Conservation (phyloP, 1,140 invertebrate species). For the Drosophila kikkawai region DNA sequence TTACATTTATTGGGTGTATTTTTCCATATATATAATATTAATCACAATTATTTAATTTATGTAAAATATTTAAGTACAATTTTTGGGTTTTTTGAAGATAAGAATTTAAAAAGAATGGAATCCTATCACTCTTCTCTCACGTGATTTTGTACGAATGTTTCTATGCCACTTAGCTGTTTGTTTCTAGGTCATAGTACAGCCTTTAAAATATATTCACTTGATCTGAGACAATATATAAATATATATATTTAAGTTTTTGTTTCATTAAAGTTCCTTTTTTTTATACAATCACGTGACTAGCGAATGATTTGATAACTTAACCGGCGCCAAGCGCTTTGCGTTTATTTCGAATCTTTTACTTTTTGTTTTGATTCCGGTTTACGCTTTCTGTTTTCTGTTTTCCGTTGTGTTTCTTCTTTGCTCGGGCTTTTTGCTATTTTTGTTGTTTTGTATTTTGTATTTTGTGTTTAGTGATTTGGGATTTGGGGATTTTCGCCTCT, state of each 20-base stretch:
- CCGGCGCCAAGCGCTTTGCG: slow-evolving; percentile 53
- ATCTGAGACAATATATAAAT: neutral
- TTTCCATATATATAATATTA: neutral
- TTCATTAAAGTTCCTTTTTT: neutral
- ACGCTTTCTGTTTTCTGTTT: slow-evolving; percentile 38
- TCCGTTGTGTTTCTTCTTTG: slow-evolving; percentile 26
- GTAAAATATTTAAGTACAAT: neutral
- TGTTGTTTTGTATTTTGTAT: slow-evolving; percentile 19
- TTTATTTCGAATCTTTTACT: slow-evolving; percentile 57
- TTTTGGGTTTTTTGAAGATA: neutral
- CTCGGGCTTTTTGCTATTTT: slow-evolving; percentile 6
- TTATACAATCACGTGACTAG: slow-evolving; percentile 58
- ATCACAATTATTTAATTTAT: neutral
- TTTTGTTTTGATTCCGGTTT: slow-evolving; percentile 57
- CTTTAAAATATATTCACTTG: neutral
- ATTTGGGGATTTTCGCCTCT: slow-evolving; percentile 15
- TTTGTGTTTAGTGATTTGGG: slow-evolving; percentile 21
- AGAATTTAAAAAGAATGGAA: neutral
- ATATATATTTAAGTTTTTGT: neutral
- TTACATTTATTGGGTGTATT: neutral
- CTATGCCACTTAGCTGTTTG: neutral
- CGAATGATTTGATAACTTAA: slow-evolving; percentile 57
- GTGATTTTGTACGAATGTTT: neutral
- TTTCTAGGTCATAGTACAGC: neutral
- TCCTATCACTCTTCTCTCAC: neutral